Base-by-base conservation (phyloP, 2,888 invertebrate genomes). In the Drosophila tanythrix region DNA sequence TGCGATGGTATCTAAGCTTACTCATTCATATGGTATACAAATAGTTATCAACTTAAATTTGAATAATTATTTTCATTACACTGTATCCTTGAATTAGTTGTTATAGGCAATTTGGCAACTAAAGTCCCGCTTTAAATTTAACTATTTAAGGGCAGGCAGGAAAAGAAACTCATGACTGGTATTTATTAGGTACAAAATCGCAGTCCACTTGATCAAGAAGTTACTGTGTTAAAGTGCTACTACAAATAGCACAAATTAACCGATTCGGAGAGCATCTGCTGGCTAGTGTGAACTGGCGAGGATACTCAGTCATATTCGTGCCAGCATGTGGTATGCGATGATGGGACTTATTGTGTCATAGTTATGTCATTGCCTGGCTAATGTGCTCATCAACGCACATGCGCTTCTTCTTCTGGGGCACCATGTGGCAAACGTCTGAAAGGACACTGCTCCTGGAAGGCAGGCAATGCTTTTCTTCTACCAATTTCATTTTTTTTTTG, bases 321-420 rank as follows among this genome's bases (percentile, higher is more conserved):
- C 18, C 55, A 35, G 35, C 31, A 13, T 57, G 43, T 38, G 29
- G 43, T 13, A 58, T 61, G 51, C 43, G 76, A 57, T 62, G 63
- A 62, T 61, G 63, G 46, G 40, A 58, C 60, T 62, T 50, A 68
- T 72, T 72, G 64, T 68, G 55, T 31, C 29, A 59, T 43, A 52
- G 70, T 69, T 63, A 58, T 72, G 63, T 60, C 64, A 48, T 50
- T 72, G 73, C 35, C 53, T 35, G 52, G 66, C 70, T 70, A 76
- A 76, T 76, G 48, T 57, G 70, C 64, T 58, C 71, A 76, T 76
- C 71, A 76, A 40, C 38, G 36, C 25, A 51, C 48, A 56, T 53
- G 56, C 35, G n/a, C 50, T 13, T 36, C 35, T 29, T 6, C 40
- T 6, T 38, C 52, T 52, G 48, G 43, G 33, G 61, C 35, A 21